Evolutionary conservation across 2,888 invertebrate genomes (phyloP).

Genomic region (Lithophane leautieri): DNA sequence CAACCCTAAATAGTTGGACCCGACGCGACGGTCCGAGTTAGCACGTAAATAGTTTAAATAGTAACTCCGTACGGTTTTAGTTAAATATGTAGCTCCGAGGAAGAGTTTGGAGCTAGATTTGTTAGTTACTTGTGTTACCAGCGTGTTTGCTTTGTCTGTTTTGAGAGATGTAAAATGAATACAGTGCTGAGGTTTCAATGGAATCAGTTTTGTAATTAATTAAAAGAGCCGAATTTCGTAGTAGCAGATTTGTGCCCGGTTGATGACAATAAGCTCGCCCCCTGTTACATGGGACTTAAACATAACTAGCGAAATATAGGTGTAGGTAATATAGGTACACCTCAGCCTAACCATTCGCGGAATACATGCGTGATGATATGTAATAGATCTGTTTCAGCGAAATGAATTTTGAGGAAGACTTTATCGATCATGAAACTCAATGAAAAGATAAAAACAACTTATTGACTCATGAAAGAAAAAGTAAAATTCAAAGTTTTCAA

Average conservation of each 20-base stretch:
- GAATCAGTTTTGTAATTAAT: neutral
- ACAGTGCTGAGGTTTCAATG: neutral
- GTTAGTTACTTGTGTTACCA: constrained; percentile 14
- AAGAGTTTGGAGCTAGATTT: constrained; percentile 35
- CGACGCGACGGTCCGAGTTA: constrained; percentile 45
- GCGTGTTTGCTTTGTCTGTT: constrained; percentile 3
- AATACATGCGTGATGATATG: neutral
- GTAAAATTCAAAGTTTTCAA: constrained; percentile 24
- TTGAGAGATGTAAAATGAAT: neutral
- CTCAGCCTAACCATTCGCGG: neutral
- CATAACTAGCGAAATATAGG: neutral
- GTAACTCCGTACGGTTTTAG: constrained; percentile 45
- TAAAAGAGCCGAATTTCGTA: neutral
- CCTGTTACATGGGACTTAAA: no score
- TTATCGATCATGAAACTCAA: neutral
- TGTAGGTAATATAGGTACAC: neutral
- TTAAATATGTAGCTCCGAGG: constrained; percentile 40
- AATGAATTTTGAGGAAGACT: neutral
- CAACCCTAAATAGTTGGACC: constrained; percentile 60
- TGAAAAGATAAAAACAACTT: constrained; percentile 24
- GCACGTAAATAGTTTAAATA: constrained; percentile 67
- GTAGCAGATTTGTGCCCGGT: neutral
- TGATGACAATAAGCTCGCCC: neutral
- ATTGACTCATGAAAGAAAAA: constrained; percentile 26
- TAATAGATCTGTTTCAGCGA: neutral